Conservation (phyloP, 1,140 invertebrate species). For the Schlechtendalia chinensis region DNA sequence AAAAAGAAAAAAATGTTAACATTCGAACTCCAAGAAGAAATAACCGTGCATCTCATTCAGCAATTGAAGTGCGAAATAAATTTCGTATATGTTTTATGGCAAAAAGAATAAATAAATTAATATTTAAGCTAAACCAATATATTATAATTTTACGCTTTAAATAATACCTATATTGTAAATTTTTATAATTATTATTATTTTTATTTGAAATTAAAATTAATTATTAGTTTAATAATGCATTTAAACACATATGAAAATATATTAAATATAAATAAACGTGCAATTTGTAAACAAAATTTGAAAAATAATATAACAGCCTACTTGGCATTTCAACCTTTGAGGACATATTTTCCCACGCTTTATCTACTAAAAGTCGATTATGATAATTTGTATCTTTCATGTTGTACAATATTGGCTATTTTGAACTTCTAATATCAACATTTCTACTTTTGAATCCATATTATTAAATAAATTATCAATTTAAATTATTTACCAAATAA, state of each 20-base stretch:
- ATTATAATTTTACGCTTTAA: too few species aligned
- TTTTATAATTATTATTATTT: background rate
- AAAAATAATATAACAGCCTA: background rate
- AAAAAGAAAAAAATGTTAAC: background rate
- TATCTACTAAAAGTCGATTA: constrained; percentile 17
- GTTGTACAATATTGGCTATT: background rate
- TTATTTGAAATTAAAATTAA: background rate
- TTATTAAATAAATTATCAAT: background rate
- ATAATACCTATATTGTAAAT: background rate
- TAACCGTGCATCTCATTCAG: constrained; percentile 14
- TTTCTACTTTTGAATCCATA: background rate
- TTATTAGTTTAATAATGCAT: background rate
- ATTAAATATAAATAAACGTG: background rate
- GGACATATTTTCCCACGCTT: background rate
- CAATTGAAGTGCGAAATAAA: constrained; percentile 8
- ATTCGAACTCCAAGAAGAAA: background rate
- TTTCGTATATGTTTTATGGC: constrained; percentile 10
- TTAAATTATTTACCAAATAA: background rate
- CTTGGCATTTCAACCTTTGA: background rate
- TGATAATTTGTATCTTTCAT: background rate
- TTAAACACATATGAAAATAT: background rate
- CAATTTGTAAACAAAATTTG: background rate
- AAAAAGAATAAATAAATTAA: background rate
- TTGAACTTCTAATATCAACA: background rate
- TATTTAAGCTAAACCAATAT: too few species aligned